These are phyloP conservation scores for Armadillidium nasatum DNA, from an alignment of 1,140 invertebrate species.

Conservation along the genomic window DNA sequence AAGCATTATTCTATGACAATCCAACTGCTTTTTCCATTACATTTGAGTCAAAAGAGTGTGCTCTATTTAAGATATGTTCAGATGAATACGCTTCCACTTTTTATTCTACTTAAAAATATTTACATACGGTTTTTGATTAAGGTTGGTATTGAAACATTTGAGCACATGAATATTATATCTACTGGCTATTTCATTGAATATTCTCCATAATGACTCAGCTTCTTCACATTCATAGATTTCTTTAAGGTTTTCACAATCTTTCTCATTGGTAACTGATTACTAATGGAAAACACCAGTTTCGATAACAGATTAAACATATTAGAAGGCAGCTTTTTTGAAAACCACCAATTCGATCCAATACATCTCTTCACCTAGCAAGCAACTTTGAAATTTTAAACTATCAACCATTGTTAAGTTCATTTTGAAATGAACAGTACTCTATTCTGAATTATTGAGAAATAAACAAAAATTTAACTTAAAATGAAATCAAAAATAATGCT, in stretches of 20 bases:
- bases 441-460: too few species aligned
- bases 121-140: background rate
- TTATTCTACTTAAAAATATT: background rate
- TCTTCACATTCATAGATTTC: background rate
- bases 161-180: background rate
- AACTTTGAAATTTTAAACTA: background rate
- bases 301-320: background rate
- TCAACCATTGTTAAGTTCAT: too few species aligned
- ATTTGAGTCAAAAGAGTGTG: too few species aligned
- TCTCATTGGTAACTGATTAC: background rate
- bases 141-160: background rate
- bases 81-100: background rate
- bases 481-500: too few species aligned
- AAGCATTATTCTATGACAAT: background rate
- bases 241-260: background rate
- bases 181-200: background rate
- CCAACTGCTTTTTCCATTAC: background rate
- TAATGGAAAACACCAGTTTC: background rate
- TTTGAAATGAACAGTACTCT: too few species aligned
- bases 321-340: background rate
- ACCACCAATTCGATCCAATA: background rate
- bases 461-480: too few species aligned
- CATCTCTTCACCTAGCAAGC: background rate
- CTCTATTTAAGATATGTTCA: background rate
- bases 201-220: background rate